Conservation (phyloP, 2,797 vertebrate species). For the Thamnophis elegans region DNA sequence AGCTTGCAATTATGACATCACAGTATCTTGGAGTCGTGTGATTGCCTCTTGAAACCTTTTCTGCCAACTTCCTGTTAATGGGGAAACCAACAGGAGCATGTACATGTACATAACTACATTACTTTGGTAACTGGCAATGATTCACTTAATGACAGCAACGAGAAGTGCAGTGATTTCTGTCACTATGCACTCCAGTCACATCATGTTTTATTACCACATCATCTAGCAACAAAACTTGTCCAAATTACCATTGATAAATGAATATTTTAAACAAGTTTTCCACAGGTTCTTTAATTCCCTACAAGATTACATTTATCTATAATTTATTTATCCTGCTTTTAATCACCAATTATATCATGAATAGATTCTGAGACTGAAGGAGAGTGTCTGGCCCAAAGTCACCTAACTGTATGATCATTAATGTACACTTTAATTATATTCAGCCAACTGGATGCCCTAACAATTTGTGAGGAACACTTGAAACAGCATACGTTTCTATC, state of each 20-base stretch:
- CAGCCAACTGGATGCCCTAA: neutral
- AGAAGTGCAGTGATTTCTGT: neutral
- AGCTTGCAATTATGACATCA: neutral
- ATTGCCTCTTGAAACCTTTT: neutral
- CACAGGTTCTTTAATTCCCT: neutral
- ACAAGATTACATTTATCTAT: neutral
- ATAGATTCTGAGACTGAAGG: neutral
- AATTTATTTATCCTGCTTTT: neutral
- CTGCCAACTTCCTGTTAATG: neutral
- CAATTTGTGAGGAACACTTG: conserved; percentile 25
- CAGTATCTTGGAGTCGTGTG: neutral
- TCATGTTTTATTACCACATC: neutral
- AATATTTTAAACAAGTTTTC: neutral
- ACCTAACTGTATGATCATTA: neutral
- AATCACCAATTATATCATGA: neutral
- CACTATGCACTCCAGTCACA: neutral
- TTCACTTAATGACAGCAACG: neutral
- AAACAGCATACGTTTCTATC: conserved; percentile 27
- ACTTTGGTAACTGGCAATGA: neutral
- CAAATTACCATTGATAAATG: neutral
- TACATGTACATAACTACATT: neutral
- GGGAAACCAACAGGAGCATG: neutral
- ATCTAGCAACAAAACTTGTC: neutral
- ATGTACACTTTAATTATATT: neutral
- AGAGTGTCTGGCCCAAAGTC: neutral